Base-by-base conservation (phyloP, 2,797 vertebrate genomes). In the Catamblyrhynchus diadema region DNA sequence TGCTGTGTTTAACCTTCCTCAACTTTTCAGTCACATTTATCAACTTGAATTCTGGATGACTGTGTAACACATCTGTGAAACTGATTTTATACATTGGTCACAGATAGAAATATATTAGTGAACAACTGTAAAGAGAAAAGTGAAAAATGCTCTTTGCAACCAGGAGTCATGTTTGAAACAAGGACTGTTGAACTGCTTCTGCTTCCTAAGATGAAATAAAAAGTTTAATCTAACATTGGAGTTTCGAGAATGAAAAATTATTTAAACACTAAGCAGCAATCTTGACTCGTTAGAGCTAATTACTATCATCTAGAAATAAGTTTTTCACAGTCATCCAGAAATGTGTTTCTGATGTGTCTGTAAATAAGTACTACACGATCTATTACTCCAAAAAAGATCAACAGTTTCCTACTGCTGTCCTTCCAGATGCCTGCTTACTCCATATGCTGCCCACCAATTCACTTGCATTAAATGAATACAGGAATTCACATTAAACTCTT, bases 231-330 rank as follows among this genome's bases (percentile, higher is more conserved):
- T 60, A 62, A 61, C 54, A 48, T 12, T 53, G 47, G 39, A 77
- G 23, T 72, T 94, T 90, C 91, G 75, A 12, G 73, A 93, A 88
- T 3, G 19, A 79, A 96, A 94, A 86, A 88, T 83, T 1, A 88
- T 88, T 94, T 94, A 66, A 90, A 74, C 44, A 35, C 82, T 88
- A 88, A 93, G 66, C 20, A 5, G 75, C 70, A 94, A 94, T 94
- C 93, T 94, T 81, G 73, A 95, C 70, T 86, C 22, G 62, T 96
- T 96, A 96, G 66, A 79, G 94, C 79, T 81, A 96, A 95, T 97
- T 95, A 91, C 87, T 93, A 44, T 95, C 74, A 94, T 95, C 95
- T 90, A 91, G 87, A 91, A 94, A 44, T 64, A 91, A 93, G 87
- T 86, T 94, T 79, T 96, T 91, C 85, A 90, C 62, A 88, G 75